Conservation (phyloP, 2,888 invertebrate species). For the Cyclophora albipunctata region DNA sequence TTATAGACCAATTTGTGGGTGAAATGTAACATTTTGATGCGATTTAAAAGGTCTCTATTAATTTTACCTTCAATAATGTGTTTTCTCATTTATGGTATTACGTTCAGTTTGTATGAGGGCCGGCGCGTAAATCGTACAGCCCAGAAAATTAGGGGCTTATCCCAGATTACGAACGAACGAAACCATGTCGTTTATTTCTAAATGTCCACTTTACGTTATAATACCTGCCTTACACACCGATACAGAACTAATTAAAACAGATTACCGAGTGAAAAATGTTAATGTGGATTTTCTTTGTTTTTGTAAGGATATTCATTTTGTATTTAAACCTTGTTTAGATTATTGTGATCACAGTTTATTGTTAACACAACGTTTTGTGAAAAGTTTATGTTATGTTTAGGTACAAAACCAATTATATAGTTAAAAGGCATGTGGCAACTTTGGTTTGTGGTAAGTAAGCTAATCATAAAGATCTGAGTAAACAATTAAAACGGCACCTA, state of each 20-base stretch:
- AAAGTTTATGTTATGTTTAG: no score
- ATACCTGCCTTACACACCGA: constrained; percentile 12
- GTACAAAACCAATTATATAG: no score
- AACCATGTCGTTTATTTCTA: constrained; percentile 33
- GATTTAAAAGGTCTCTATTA: constrained; percentile 13
- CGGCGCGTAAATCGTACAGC: constrained; percentile 37
- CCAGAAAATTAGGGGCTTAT: constrained; percentile 49
- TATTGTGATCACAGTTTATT: no score
- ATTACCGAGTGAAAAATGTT: background rate
- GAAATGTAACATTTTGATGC: constrained; percentile 1
- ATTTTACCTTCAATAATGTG: constrained; percentile 21
- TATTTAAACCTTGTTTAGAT: background rate
- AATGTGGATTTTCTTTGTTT: no score
- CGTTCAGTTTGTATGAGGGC: constrained; percentile 22
- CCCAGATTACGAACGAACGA: constrained; percentile 44
- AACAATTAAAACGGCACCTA: no score
- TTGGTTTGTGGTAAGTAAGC: no score
- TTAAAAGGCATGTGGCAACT: no score
- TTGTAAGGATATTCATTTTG: no score
- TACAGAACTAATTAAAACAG: background rate
- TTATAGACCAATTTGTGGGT: constrained; percentile 11
- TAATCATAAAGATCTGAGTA: no score
- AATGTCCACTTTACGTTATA: constrained; percentile 29
- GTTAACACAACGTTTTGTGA: no score
- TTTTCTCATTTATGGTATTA: constrained; percentile 24